Percentiles rank a stretch among this genome's conserved stretches.
Conservation (phyloP, 2,797 vertebrate genomes). For the Tinamus major region DNA sequence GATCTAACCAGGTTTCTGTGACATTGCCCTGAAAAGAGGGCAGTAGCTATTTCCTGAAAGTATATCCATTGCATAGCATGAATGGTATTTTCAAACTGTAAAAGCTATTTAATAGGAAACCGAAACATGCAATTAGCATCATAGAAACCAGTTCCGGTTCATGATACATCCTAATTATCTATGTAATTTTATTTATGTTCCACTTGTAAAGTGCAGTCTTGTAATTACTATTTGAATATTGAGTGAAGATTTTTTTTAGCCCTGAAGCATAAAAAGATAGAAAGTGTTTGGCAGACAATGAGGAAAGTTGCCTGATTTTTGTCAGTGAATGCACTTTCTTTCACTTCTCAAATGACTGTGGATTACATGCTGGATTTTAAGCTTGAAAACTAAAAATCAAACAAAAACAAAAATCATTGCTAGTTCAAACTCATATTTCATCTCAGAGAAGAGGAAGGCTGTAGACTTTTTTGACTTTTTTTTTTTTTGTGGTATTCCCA, state of each 20-base stretch:
- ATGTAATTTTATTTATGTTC: constrained; percentile 76
- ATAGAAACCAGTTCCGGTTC: constrained; percentile 52
- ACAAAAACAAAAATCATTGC: neutral
- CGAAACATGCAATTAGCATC: constrained; percentile 64
- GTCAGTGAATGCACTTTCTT: neutral
- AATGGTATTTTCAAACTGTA: constrained; percentile 57
- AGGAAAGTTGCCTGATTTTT: neutral
- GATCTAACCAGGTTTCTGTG: neutral
- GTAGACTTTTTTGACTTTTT: neutral
- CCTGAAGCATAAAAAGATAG: neutral
- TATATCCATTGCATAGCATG: neutral
- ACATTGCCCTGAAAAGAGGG: neutral
- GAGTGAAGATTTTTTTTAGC: neutral
- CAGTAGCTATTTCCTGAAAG: neutral
- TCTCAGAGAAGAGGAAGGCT: neutral
- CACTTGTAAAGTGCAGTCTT: constrained; percentile 69
- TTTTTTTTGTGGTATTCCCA: too few species aligned
- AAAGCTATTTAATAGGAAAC: constrained; percentile 59
- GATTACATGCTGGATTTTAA: neutral
- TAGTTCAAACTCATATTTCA: neutral
- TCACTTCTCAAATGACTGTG: neutral
- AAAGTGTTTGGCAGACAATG: neutral
- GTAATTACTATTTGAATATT: constrained; percentile 54
- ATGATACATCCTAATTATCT: constrained; percentile 74
- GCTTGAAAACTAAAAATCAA: neutral